Conservation (phyloP, 2,797 vertebrate species). For the Chaunax sp. region DNA sequence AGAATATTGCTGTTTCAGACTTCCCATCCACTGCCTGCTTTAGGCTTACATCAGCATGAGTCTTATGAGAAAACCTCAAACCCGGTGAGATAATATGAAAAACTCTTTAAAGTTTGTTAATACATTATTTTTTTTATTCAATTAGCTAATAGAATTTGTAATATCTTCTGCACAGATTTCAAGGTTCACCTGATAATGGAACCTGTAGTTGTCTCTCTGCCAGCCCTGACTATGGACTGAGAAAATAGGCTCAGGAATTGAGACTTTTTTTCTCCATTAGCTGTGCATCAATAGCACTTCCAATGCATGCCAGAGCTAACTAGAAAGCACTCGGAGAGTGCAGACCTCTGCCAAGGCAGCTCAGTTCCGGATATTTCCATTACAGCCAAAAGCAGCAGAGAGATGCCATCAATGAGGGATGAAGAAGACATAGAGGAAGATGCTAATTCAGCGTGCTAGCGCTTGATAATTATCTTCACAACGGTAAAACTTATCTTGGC, state of each 20-base stretch:
- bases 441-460: too few species aligned
- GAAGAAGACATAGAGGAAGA: too few species aligned
- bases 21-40: neutral
- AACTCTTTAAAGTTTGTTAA: slow-evolving; percentile 1
- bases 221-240: slow-evolving; percentile 18
- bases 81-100: neutral
- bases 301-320: slow-evolving; percentile 64
- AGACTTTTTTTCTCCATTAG: slow-evolving; percentile 64
- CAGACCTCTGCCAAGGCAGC: too few species aligned
- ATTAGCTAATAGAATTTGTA: slow-evolving; percentile 9
- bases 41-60: neutral
- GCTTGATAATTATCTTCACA: too few species aligned
- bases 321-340: too few species aligned
- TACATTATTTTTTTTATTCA: slow-evolving; percentile 9
- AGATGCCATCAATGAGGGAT: too few species aligned
- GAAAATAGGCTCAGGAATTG: slow-evolving; percentile 35
- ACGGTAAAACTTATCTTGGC: too few species aligned
- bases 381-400: too few species aligned
- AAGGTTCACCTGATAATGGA: slow-evolving; percentile 7
- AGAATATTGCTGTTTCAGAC: neutral
- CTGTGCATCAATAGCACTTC: slow-evolving; percentile 58
- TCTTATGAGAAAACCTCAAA: neutral
- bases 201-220: slow-evolving; percentile 19
- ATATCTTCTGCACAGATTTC: slow-evolving; percentile 16
- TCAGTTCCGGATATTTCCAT: too few species aligned